A percentile compares a stretch with the other conserved stretches of the same genome.
phyloP scores from a whole-genome alignment of 2,888 invertebrate species.

The Stomorhina lunata region DNA sequence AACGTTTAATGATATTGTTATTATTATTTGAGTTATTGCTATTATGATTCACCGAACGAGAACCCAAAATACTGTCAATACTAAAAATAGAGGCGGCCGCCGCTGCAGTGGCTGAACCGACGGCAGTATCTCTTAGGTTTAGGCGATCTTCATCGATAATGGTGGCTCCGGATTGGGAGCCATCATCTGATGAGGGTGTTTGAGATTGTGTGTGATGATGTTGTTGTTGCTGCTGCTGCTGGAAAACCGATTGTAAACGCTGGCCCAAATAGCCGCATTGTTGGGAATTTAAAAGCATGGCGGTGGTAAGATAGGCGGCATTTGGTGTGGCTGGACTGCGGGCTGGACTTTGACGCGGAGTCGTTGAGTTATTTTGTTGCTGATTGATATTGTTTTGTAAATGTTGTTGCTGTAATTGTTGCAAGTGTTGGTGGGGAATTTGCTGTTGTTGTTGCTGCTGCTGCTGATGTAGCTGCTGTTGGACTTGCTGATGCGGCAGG shows the following conservation, averaged over 20 bases:
- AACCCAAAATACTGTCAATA: slow-evolving; percentile 90
- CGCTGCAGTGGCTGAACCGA: slow-evolving; percentile 75
- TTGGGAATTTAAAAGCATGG: slow-evolving; percentile 79
- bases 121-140: slow-evolving; percentile 45
- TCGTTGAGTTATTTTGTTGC: slow-evolving; percentile 49
- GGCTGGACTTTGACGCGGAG: slow-evolving; percentile 66
- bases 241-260: slow-evolving; percentile 78
- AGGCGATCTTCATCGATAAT: slow-evolving; percentile 75
- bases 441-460: slow-evolving; percentile 63
- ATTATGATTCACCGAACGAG: slow-evolving; percentile 76
- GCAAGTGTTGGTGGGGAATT: no score
- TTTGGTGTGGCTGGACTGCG: slow-evolving; percentile 68
- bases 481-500: slow-evolving; percentile 69
- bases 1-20: slow-evolving; percentile 70
- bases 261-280: slow-evolving; percentile 79
- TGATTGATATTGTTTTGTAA: slow-evolving; percentile 65
- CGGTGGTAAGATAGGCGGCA: slow-evolving; percentile 78
- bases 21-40: slow-evolving; percentile 55
- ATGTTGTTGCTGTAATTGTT: slow-evolving; percentile 64
- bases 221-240: slow-evolving; percentile 73
- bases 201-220: slow-evolving; percentile 74
- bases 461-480: slow-evolving; percentile 68
- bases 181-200: slow-evolving; percentile 76
- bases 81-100: slow-evolving; percentile 87
- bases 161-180: slow-evolving; percentile 76